Base-by-base conservation (phyloP, 2,888 invertebrate genomes). In the Erynnis tages region DNA sequence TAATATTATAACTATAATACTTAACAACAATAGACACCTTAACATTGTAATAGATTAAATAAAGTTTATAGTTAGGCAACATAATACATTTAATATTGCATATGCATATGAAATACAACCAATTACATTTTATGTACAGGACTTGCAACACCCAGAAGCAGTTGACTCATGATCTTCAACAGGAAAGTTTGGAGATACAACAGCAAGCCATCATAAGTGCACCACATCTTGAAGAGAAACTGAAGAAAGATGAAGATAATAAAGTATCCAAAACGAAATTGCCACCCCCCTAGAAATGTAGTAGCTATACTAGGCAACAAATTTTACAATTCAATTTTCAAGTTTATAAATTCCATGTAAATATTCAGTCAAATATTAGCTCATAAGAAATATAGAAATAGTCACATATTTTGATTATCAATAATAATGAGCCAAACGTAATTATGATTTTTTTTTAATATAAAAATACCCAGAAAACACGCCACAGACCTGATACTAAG, bases 111-210 rank as follows among this genome's bases (percentile, higher is more conserved):
- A 48, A 41, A 54, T 48, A 46, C 34, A 55, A 40, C 29, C 40
- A 29, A 56, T 48, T 65, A 65, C 65, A 56, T 66, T 63, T 62
- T 63, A 47, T 44, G 14, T 45, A 48, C 74, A 85, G 90, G 69
- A 71, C 79, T 41, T 87, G 86, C 61, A 83, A 82, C 56, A 62
- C 66, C 40, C 88, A 90, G 70, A 81, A 82, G 65, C 80, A 82
- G 61, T 59, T 81, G 66, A 89, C 78, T 4, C 82, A 89, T 48
- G 73, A 77, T 19, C 75, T 90, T 58, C 89, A 89, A 60, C 79
- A 80, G 62, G 89, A 90, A 71, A 87, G 89, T 60, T 71, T 90
- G 67, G 81, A 84, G 62, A 61, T 89, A 59, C 90, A 90, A 63
- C 80, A 89, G 64, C 75, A 75, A 62, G 90, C 89, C 54, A 90